Conservation (phyloP, 2,113 vertebrate genomes). For the Callipepla californica region DNA sequence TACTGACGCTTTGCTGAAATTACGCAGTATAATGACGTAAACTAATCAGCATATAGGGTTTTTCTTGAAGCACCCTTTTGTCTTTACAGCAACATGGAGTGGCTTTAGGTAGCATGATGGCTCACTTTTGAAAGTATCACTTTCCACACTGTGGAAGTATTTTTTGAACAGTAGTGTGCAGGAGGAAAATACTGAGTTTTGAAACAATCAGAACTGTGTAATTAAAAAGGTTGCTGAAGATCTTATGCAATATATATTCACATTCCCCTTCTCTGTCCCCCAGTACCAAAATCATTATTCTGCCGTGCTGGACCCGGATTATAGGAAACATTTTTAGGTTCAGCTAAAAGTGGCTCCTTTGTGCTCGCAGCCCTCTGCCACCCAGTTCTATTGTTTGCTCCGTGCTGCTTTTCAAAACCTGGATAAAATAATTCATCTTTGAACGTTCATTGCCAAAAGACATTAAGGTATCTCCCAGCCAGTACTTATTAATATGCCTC, state of each 20-base stretch:
- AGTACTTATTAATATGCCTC: background rate
- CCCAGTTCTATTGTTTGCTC: background rate
- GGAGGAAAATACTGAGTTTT: background rate
- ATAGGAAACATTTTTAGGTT: background rate
- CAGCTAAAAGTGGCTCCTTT: background rate
- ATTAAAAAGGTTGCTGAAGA: background rate
- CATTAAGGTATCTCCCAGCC: background rate
- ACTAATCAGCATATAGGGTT: rapidly evolving
- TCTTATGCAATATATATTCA: background rate
- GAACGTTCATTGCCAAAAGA: background rate
- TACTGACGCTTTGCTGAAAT: background rate
- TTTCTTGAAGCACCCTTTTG: rapidly evolving
- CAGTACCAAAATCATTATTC: background rate
- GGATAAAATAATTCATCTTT: conserved; percentile 30
- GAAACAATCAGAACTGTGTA: background rate
- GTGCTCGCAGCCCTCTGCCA: background rate
- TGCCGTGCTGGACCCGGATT: background rate
- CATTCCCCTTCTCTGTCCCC: background rate
- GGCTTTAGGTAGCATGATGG: background rate
- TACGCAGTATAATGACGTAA: background rate
- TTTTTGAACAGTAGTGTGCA: background rate
- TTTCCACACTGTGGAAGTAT: background rate
- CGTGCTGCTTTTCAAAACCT: background rate
- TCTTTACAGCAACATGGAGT: background rate
- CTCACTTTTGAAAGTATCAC: background rate